Base-by-base conservation (phyloP, 2,113 vertebrate species). In the Nansenia antarctica region DNA sequence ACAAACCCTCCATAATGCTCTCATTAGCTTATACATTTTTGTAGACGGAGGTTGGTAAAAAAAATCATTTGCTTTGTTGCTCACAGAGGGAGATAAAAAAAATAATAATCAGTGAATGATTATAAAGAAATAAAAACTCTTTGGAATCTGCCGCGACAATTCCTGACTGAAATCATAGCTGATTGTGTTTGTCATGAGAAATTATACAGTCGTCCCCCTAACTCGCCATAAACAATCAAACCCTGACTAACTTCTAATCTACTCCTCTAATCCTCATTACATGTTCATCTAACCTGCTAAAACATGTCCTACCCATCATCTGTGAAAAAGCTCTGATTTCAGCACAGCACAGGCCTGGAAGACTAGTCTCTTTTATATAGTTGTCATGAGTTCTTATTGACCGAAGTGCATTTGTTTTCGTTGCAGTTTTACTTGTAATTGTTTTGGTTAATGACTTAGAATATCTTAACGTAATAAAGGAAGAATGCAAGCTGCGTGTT, bases 11-110 rank as follows among this genome's bases (percentile, higher is more conserved):
- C 74, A 70, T 77, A 62, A 63, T 73, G 73, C 84, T 86, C 85
- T 86, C 92, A 87, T 89, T 95, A 96, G 95, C 95, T 98, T 96
- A 96, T 95, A 93, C 27, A 74, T 69, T 83, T 69, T 9, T 42
- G 74, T 88, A 85, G 72, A 84, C 54, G 82, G 57, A 81, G 60
- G 70, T 77, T 81, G 80, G 82, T 82, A 69, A 83, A 27, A 58
- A 72, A 84, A 74, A 84, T 85, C 61, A 71, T 63, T 70, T 76
- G 76, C 81, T 87, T 58, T 82, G 88, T 92, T 92, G 88, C 86
- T 92, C 82, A 83, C 89, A 90, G 92, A 85, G 91, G 74, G 62
- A 89, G 72, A 65, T 31, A 72, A 70, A 80, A 58, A 85, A 9
- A 65, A 52, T 9, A 54, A 27, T 32, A 47, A 62, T n/a, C n/a